Percentiles rank a stretch among this genome's conserved stretches.
These are phyloP conservation scores for Torymus auratus DNA, from an alignment of 2,888 invertebrate genomes.

Conservation along the genomic window DNA sequence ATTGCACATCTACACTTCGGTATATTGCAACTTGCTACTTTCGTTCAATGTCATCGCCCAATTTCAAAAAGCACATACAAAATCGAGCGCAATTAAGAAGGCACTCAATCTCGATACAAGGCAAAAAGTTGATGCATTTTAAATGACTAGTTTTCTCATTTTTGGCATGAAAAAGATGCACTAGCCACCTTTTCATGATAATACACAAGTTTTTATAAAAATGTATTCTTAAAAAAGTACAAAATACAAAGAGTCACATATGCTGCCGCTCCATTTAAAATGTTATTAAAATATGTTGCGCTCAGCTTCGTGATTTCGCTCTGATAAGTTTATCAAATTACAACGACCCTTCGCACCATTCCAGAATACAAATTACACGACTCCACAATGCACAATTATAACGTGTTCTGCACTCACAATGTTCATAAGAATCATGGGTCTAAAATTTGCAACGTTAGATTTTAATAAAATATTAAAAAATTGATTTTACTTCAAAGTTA, in stretches of 20 bases:
- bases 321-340: slow-evolving; percentile 28
- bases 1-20: slow-evolving; percentile 67
- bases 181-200: background rate
- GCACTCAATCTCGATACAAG: slow-evolving; percentile 46
- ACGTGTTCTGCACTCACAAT: slow-evolving; percentile 14
- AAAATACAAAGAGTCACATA: slow-evolving; percentile 67
- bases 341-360: slow-evolving; percentile 39
- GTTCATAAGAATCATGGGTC: slow-evolving; percentile 42
- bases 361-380: slow-evolving; percentile 30
- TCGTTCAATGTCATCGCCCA: slow-evolving; percentile 27
- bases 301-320: slow-evolving; percentile 20
- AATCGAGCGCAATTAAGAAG: slow-evolving; percentile 27
- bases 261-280: slow-evolving; percentile 44
- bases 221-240: slow-evolving; percentile 73
- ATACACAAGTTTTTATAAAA: slow-evolving; percentile 62
- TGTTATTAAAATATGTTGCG: slow-evolving; percentile 36
- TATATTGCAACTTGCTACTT: slow-evolving; percentile 55
- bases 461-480: no score
- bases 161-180: slow-evolving; percentile 25
- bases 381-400: slow-evolving; percentile 37
- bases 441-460: no score
- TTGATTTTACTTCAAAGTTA: no score
- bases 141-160: slow-evolving; percentile 13
- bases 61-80: slow-evolving; percentile 31
- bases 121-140: slow-evolving; percentile 39